phyloP scores from a whole-genome alignment of 2,797 vertebrate species.

The Gymnodraco acuticeps region DNA sequence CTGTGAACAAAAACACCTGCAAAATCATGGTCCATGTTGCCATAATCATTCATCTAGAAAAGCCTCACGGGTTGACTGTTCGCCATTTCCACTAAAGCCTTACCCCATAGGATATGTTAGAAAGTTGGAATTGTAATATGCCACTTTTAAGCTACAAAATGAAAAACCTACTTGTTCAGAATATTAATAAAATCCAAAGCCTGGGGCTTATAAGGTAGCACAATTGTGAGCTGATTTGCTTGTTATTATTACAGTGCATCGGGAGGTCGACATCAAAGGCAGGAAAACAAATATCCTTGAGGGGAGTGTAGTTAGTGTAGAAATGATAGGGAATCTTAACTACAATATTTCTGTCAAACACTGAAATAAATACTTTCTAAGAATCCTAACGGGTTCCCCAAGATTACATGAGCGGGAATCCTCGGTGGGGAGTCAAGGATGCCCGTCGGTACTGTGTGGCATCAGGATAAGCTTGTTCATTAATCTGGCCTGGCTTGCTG shows the following conservation, averaged over 20 bases:
- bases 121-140: slow-evolving; percentile 27
- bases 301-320: slow-evolving; percentile 18
- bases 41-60: no score
- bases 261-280: slow-evolving; percentile 58
- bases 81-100: slow-evolving; percentile 7
- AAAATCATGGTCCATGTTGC: background rate
- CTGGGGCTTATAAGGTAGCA: slow-evolving; percentile 39
- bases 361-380: slow-evolving; percentile 46
- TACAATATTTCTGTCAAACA: slow-evolving; percentile 17
- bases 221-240: slow-evolving; percentile 50
- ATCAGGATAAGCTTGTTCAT: slow-evolving; percentile 67
- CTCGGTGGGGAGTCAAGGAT: slow-evolving; percentile 47
- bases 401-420: slow-evolving; percentile 58
- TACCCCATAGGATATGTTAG: background rate
- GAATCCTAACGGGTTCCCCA: slow-evolving; percentile 52
- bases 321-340: slow-evolving; percentile 17
- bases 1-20: background rate
- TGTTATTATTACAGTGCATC: slow-evolving; percentile 40
- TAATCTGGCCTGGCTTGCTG: slow-evolving; percentile 60
- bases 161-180: slow-evolving; percentile 32
- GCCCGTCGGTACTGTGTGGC: slow-evolving; percentile 48
- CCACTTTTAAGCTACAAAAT: slow-evolving; percentile 31
- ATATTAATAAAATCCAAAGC: slow-evolving; percentile 41
- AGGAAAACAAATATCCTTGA: slow-evolving; percentile 39
- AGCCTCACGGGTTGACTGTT: background rate